phyloP scores from a whole-genome alignment of 2,888 invertebrate species.

The Coleophora deauratella region DNA sequence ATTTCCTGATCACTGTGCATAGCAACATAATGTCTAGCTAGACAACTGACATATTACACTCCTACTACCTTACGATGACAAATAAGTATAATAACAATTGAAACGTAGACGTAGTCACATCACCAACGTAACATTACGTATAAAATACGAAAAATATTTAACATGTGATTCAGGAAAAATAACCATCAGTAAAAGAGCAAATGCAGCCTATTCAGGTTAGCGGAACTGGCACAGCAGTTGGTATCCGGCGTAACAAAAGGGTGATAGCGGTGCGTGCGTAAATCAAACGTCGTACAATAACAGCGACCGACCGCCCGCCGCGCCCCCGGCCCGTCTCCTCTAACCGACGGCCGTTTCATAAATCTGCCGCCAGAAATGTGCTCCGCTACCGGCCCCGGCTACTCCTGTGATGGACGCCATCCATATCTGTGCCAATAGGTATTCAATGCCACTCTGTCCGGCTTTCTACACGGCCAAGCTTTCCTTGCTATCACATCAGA shows the following conservation, averaged over 20 bases:
- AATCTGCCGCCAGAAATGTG: slow-evolving; percentile 67
- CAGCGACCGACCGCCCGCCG: slow-evolving; percentile 54
- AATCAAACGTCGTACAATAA: slow-evolving; percentile 73
- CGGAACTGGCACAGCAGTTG: slow-evolving; percentile 65
- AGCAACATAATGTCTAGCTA: no score
- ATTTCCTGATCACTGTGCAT: no score
- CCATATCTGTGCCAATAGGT: slow-evolving; percentile 61
- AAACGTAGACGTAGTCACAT: no score
- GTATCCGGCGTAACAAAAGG: slow-evolving; percentile 69
- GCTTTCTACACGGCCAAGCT: slow-evolving; percentile 34
- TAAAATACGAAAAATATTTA: no score
- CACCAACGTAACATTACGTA: no score
- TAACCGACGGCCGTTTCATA: slow-evolving; percentile 57
- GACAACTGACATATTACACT: no score
- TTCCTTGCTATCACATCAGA: slow-evolving; percentile 30
- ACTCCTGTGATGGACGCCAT: slow-evolving; percentile 42
- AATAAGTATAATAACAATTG: no score
- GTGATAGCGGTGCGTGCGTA: slow-evolving; percentile 72
- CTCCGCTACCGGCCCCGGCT: slow-evolving; percentile 40
- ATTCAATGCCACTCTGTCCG: slow-evolving; percentile 36
- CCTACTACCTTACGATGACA: no score
- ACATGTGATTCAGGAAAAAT: background rate
- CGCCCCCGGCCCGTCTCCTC: slow-evolving; percentile 46
- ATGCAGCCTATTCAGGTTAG: slow-evolving; percentile 43
- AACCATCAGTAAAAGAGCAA: slow-evolving; percentile 18